Evolutionary conservation across 2,797 vertebrate species (phyloP).

Genomic region (Lithobates pipiens): DNA sequence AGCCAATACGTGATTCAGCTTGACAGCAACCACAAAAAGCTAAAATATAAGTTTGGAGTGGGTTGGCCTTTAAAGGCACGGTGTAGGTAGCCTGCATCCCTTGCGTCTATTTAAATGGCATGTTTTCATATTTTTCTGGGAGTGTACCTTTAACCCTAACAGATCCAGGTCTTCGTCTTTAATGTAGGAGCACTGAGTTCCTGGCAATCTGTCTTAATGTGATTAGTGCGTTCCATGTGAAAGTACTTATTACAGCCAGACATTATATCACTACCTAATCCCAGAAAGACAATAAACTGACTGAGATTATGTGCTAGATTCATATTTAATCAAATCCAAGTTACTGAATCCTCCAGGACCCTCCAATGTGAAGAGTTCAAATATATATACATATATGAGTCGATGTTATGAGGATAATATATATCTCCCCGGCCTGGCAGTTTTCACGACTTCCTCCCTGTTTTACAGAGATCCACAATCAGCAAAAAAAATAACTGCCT

Average conservation of each 20-base stretch:
- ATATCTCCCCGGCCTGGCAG: slow-evolving; percentile 1
- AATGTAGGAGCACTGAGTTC: not conserved
- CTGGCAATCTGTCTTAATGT: slow-evolving; percentile 32
- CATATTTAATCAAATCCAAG: slow-evolving; percentile 59
- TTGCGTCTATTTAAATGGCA: not conserved
- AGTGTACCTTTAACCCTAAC: slow-evolving; percentile 36
- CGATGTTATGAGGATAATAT: slow-evolving; percentile 19
- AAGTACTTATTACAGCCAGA: slow-evolving; percentile 56
- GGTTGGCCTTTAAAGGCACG: too few relatives aligned
- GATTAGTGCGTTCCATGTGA: slow-evolving; percentile 55
- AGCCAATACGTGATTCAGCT: too few relatives aligned
- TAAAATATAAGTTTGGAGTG: too few relatives aligned
- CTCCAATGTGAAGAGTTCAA: slow-evolving; percentile 56
- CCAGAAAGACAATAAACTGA: slow-evolving; percentile 59
- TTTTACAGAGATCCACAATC: not conserved
- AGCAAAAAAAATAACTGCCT: not conserved
- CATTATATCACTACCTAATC: slow-evolving; percentile 61
- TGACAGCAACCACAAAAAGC: too few relatives aligned
- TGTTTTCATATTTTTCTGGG: not conserved
- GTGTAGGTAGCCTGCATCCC: not conserved
- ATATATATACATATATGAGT: slow-evolving; percentile 7
- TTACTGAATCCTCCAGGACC: slow-evolving; percentile 51
- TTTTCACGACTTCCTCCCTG: not conserved
- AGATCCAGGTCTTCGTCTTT: slow-evolving; percentile 4
- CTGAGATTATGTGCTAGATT: slow-evolving; percentile 55